phyloP scores from a whole-genome alignment of 2,797 vertebrate genomes.

The Muscicapa comitata region DNA sequence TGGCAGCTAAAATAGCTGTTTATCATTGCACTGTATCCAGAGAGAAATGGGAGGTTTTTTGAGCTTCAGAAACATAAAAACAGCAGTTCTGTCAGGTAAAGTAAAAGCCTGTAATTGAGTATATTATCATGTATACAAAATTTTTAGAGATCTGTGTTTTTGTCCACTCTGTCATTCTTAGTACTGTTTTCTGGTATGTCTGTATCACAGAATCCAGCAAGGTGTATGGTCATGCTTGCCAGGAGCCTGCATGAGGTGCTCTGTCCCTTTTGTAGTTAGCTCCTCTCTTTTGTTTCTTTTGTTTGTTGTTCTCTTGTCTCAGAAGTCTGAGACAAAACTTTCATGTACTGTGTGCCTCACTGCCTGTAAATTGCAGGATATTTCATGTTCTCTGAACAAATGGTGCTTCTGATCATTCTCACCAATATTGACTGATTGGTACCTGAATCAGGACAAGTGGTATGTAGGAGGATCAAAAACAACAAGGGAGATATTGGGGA shows the following conservation, averaged over 20 bases:
- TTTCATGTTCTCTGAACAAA: neutral
- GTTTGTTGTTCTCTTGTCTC: neutral
- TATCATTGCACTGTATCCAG: neutral
- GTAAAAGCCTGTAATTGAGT: neutral
- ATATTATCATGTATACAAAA: neutral
- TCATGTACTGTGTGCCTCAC: neutral
- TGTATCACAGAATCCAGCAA: neutral
- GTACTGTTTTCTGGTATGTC: neutral
- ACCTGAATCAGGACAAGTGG: neutral
- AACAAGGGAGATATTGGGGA: neutral
- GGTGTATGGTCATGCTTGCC: neutral
- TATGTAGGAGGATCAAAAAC: neutral
- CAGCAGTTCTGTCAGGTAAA: slow-evolving; percentile 12
- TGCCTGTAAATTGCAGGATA: neutral
- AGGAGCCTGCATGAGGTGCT: fast-evolving
- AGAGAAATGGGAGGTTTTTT: neutral
- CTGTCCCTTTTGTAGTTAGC: neutral
- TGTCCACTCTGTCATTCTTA: neutral
- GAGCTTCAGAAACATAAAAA: slow-evolving; percentile 6
- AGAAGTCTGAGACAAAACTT: neutral
- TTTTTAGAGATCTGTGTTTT: neutral
- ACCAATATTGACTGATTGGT: neutral
- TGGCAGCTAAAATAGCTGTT: neutral
- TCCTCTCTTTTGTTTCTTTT: neutral
- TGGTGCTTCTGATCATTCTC: neutral